Conservation (phyloP, 2,113 vertebrate species). For the Hyla sarda region DNA sequence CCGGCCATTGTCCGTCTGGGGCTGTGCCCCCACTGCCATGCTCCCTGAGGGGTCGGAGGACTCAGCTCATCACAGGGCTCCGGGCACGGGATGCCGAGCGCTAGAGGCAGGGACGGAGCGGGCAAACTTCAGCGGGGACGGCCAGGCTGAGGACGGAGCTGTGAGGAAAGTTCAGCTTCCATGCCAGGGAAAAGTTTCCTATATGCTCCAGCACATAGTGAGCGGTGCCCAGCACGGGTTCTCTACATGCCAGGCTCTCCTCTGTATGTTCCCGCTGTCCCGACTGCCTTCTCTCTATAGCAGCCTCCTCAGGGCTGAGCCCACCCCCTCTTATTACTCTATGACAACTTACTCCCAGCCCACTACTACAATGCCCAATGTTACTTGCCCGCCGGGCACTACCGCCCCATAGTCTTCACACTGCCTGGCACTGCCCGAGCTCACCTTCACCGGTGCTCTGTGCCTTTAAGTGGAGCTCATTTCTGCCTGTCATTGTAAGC, state of each 20-base stretch:
- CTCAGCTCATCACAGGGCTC: constrained; percentile 33
- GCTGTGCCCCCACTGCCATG: constrained; percentile 75
- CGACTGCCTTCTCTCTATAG: background rate
- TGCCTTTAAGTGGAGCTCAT: background rate
- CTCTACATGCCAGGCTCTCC: no score
- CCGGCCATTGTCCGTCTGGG: constrained; percentile 81
- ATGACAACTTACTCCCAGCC: no score
- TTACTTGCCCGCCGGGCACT: constrained; percentile 2
- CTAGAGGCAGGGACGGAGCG: background rate
- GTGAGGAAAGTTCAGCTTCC: constrained; percentile 8
- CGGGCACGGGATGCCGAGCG: background rate
- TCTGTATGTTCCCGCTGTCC: background rate
- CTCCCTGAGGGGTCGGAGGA: constrained; percentile 1
- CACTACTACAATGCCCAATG: background rate
- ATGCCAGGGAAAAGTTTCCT: constrained; percentile 38
- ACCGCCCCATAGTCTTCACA: no score
- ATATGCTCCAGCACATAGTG: background rate
- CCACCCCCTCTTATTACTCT: constrained; percentile 4
- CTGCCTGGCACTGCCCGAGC: background rate
- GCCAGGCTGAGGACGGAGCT: background rate
- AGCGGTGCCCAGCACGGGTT: no score
- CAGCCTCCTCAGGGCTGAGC: constrained; percentile 12
- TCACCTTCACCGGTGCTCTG: background rate
- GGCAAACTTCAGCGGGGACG: background rate
- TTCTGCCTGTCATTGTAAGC: background rate